Evolutionary conservation across 2,113 vertebrate genomes (phyloP).

Genomic region (Junco hyemalis): DNA sequence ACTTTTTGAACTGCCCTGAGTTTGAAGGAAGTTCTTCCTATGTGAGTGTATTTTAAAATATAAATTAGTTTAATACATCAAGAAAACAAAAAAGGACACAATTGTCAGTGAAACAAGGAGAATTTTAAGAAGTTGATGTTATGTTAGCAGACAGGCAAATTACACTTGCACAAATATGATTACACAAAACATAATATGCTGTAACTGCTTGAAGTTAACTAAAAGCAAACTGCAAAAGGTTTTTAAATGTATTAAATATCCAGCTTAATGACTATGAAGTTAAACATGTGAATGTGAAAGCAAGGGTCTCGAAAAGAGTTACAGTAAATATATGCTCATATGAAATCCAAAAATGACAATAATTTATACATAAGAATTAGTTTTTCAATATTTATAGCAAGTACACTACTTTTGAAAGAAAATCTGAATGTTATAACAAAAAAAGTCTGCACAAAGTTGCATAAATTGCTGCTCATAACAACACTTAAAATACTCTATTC

Average conservation of each 20-base stretch:
- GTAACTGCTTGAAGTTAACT: background rate
- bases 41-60: background rate
- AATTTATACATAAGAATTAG: background rate
- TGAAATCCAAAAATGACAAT: background rate
- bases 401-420: background rate
- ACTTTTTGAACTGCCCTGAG: background rate
- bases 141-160: background rate
- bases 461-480: background rate
- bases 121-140: background rate
- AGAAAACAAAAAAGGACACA: background rate
- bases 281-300: background rate
- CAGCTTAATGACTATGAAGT: background rate
- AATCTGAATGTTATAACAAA: background rate
- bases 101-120: background rate
- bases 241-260: background rate
- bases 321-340: background rate
- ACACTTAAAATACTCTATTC: background rate
- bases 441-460: background rate
- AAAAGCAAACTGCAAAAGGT: background rate
- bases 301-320: background rate
- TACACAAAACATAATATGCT: background rate
- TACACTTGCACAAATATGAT: background rate
- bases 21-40: background rate
- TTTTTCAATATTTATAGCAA: background rate
- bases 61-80: background rate